Evolutionary conservation across 2,113 vertebrate species (phyloP).

Genomic region (Chaetops frenatus): DNA sequence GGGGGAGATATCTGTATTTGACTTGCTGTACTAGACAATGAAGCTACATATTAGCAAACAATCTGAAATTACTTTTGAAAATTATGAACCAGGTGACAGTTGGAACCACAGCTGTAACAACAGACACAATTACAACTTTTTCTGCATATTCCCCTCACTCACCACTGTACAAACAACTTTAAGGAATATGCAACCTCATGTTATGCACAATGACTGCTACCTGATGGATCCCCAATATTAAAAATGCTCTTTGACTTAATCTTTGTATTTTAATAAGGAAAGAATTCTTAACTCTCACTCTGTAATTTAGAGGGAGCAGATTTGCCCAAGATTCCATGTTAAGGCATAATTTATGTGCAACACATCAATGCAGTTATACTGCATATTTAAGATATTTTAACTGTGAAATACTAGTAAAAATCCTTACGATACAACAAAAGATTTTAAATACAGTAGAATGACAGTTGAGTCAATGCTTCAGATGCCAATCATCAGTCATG

Average conservation of each 20-base stretch:
- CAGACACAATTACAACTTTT: background rate
- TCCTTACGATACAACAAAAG: background rate
- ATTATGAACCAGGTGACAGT: background rate
- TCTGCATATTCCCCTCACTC: background rate
- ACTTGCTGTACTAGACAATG: background rate
- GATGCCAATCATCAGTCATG: background rate
- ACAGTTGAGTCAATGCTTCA: background rate
- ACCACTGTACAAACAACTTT: background rate
- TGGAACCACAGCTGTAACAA: background rate
- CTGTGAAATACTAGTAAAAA: background rate
- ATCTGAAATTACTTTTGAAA: background rate
- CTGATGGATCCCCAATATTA: background rate
- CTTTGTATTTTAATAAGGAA: background rate
- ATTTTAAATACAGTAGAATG: background rate
- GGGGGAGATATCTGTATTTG: background rate
- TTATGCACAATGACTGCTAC: background rate
- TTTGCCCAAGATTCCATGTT: background rate
- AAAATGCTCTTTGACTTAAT: background rate
- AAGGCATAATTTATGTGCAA: constrained; percentile 5
- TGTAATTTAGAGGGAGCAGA: background rate
- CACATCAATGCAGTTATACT: background rate
- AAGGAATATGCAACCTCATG: background rate
- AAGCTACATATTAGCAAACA: background rate
- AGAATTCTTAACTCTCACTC: background rate
- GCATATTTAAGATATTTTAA: background rate